phyloP scores from a whole-genome alignment of 2,888 invertebrate genomes.

The Aquatica leii region DNA sequence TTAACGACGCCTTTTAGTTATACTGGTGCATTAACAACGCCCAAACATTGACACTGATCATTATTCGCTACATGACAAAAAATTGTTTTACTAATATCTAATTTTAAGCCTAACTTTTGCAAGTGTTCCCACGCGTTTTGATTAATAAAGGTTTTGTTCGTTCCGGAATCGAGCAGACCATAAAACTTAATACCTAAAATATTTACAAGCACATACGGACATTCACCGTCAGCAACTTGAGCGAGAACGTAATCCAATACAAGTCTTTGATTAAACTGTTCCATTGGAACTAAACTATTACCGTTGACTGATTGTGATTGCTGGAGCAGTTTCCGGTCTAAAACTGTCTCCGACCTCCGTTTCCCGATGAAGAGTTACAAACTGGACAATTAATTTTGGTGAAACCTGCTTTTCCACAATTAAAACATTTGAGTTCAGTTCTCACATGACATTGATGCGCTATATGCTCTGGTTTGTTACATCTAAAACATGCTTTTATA shows the following conservation, averaged over 20 bases:
- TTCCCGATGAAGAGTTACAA: too few species aligned
- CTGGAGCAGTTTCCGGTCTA: too few species aligned
- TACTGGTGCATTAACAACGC: constrained; percentile 10
- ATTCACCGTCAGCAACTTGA: constrained; percentile 9
- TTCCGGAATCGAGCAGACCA: constrained; percentile 25
- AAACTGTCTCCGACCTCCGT: too few species aligned
- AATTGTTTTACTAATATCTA: background rate
- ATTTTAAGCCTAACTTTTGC: background rate
- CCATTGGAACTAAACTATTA: too few species aligned
- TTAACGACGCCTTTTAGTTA: background rate
- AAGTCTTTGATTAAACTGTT: too few species aligned
- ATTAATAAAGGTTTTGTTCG: background rate
- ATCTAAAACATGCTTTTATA: too few species aligned
- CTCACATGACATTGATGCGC: too few species aligned
- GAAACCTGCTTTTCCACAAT: too few species aligned
- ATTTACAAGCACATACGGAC: constrained; percentile 23
- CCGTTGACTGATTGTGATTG: too few species aligned
- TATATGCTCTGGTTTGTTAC: too few species aligned
- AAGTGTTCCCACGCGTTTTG: background rate
- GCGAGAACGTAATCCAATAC: constrained; percentile 24
- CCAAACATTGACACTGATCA: constrained; percentile 2
- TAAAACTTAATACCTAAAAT: constrained; percentile 18
- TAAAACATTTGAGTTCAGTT: too few species aligned
- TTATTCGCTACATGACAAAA: background rate
- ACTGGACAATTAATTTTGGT: too few species aligned